Percentiles rank a stretch among this genome's conserved stretches.
Evolutionary conservation across 2,113 vertebrate genomes (phyloP).

Genomic region (Phrynocephalus versicolor): DNA sequence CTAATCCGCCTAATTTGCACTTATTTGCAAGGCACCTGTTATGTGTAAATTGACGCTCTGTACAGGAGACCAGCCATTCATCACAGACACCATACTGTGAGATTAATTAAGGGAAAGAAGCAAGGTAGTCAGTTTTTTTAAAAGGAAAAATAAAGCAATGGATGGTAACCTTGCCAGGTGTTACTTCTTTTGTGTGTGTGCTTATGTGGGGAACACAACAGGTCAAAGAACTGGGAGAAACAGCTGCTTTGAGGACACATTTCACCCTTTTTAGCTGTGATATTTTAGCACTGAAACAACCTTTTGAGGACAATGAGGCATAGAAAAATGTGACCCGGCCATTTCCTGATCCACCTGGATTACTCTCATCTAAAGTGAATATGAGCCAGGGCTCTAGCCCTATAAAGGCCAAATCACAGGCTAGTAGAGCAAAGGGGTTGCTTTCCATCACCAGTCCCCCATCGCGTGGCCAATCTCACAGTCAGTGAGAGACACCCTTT

Average conservation of each 20-base stretch:
- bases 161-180: constrained; percentile 32
- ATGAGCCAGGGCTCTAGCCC: too few species aligned
- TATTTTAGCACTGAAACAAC: background rate
- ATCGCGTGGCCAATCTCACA: too few species aligned
- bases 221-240: background rate
- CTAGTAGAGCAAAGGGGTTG: too few species aligned
- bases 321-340: too few species aligned
- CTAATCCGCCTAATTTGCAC: constrained; percentile 28
- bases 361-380: too few species aligned
- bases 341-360: too few species aligned
- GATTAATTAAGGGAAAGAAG: constrained; percentile 13
- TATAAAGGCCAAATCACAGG: too few species aligned
- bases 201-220: rapidly evolving
- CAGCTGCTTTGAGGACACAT: background rate
- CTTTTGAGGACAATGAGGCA: background rate
- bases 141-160: background rate
- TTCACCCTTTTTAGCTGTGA: background rate
- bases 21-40: constrained; percentile 33
- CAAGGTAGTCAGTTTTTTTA: constrained; percentile 26
- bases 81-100: background rate
- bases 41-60: constrained; percentile 10
- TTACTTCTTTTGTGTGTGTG: background rate
- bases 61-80: background rate
- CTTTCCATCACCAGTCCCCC: too few species aligned
- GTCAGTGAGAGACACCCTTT: too few species aligned